Percentiles rank a stretch among this genome's conserved stretches.
phyloP scores from a whole-genome alignment of 2,888 invertebrate species.

The Zhuqinia jingwanae region DNA sequence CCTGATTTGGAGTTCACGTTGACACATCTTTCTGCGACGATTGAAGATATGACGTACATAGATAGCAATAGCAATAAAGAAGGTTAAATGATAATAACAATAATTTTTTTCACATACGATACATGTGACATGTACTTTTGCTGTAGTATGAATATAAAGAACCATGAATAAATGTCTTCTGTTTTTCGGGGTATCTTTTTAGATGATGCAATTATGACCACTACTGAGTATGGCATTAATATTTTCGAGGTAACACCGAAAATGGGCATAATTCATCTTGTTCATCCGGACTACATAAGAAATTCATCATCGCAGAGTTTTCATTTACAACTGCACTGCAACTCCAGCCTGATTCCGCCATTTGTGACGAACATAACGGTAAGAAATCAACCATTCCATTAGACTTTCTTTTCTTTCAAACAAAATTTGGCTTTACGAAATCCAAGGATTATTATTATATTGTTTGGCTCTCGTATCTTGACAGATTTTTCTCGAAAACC shows the following conservation, averaged over 20 bases:
- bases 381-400: constrained; percentile 30
- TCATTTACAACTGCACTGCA: constrained; percentile 54
- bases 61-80: constrained; percentile 45
- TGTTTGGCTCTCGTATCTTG: not conserved
- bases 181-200: not conserved
- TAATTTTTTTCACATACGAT: too few species aligned
- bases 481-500: constrained; percentile 55
- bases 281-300: constrained; percentile 58
- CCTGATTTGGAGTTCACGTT: constrained; percentile 64
- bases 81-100: constrained; percentile 44
- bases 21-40: constrained; percentile 48
- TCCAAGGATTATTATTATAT: not conserved
- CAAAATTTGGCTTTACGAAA: not conserved
- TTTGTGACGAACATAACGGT: constrained; percentile 67
- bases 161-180: not conserved
- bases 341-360: constrained; percentile 60
- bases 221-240: constrained; percentile 33
- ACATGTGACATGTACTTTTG: too few species aligned
- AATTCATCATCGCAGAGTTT: constrained; percentile 66
- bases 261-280: constrained; percentile 72
- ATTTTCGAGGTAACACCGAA: constrained; percentile 66
- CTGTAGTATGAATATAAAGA: too few species aligned
- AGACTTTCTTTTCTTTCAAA: too few species aligned
- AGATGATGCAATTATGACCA: constrained; percentile 34
- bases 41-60: constrained; percentile 34